Evolutionary conservation across 92 coral and sea anemone genomes (phyloP).

Genomic region (Meandrina meandrites): DNA sequence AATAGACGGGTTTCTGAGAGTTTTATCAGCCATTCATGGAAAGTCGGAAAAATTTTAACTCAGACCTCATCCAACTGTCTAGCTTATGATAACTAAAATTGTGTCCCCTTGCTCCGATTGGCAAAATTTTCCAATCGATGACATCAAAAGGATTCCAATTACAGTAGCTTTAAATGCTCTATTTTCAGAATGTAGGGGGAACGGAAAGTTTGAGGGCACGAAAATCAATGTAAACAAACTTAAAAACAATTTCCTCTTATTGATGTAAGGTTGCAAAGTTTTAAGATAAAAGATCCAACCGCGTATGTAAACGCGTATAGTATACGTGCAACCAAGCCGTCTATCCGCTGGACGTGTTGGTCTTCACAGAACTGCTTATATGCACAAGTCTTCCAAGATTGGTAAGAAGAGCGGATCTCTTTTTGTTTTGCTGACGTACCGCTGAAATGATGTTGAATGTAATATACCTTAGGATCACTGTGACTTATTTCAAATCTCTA

Average conservation of each 20-base stretch:
- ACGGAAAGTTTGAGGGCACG: neutral
- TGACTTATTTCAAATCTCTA: too few relatives aligned
- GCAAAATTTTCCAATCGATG: neutral
- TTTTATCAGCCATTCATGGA: neutral
- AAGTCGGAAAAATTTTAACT: neutral
- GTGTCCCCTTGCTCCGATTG: neutral
- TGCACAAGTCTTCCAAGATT: neutral
- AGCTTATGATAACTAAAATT: neutral
- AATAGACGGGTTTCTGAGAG: neutral
- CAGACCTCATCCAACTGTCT: neutral
- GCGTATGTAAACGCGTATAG: neutral
- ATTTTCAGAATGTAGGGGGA: neutral
- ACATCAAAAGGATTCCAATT: neutral
- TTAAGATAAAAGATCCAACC: neutral
- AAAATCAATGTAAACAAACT: slow-evolving; percentile 5
- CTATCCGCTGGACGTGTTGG: neutral
- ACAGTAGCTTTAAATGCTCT: neutral
- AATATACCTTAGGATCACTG: too few relatives aligned
- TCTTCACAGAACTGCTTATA: neutral
- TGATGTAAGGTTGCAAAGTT: neutral
- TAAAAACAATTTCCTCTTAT: slow-evolving; percentile 2
- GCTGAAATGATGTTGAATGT: neutral
- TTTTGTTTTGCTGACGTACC: neutral
- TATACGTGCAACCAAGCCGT: neutral
- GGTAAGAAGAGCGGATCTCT: neutral